phyloP scores from a whole-genome alignment of 2,797 vertebrate genomes.

The Crax fasciolata region DNA sequence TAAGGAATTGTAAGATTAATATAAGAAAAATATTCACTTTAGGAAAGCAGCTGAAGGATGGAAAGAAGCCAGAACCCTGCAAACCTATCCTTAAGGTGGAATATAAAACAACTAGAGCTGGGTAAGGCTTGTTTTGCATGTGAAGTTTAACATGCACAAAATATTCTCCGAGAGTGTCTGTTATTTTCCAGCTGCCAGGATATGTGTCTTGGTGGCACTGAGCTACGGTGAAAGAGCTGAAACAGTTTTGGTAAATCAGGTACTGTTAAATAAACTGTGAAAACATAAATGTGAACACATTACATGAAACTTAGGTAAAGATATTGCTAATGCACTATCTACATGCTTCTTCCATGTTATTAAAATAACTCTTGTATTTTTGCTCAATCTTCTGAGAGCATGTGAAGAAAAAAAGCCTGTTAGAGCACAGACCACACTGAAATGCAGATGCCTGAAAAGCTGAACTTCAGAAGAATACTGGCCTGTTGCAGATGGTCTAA shows the following conservation, averaged over 20 bases:
- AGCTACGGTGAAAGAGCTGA: background rate
- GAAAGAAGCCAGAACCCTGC: constrained; percentile 99
- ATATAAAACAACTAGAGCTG: constrained; percentile 96
- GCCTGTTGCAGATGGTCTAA: background rate
- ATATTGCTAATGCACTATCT: background rate
- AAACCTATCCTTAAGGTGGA: constrained; percentile 99
- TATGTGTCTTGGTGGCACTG: background rate
- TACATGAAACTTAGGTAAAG: background rate
- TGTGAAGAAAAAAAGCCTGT: background rate
- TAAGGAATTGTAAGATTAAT: constrained; percentile 70
- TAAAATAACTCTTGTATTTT: background rate
- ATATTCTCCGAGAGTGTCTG: background rate
- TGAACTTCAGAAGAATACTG: background rate
- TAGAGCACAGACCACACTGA: background rate
- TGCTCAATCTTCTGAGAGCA: background rate
- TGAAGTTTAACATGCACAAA: background rate
- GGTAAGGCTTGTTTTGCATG: constrained; percentile 84
- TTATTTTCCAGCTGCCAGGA: background rate
- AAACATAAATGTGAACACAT: background rate
- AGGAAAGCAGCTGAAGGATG: constrained; percentile 99
- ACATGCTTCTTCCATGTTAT: background rate
- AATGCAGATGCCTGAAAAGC: background rate
- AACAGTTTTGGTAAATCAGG: background rate
- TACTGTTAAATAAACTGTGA: background rate
- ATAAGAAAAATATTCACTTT: constrained; percentile 79